A percentile compares a stretch with the other conserved stretches of the same genome.
Evolutionary conservation across 2,888 invertebrate genomes (phyloP).

Genomic region (Mesorhabditis spiculigera): DNA sequence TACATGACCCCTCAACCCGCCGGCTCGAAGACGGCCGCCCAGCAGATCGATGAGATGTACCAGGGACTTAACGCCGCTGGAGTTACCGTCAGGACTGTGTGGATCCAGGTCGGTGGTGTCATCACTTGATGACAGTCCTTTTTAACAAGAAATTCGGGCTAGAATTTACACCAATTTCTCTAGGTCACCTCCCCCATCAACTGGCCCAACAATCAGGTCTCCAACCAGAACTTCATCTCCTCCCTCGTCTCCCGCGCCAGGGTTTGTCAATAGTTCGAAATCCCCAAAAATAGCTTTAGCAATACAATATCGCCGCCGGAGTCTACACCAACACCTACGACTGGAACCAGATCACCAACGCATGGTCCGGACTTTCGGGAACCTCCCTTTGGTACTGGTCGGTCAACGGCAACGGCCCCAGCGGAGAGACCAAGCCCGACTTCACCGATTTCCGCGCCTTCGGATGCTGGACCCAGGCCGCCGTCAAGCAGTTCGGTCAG

Average conservation of each 20-base stretch:
- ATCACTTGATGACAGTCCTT: background rate
- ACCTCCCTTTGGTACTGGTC: conserved; percentile 29
- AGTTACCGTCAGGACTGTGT: conserved; percentile 31
- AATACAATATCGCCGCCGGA: conserved; percentile 28
- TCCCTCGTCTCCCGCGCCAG: conserved; percentile 26
- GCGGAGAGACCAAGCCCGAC: conserved; percentile 29
- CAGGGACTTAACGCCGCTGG: conserved; percentile 28
- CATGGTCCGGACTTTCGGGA: conserved; percentile 19
- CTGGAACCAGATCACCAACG: conserved; percentile 37
- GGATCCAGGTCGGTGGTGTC: conserved; percentile 27
- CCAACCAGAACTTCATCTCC: conserved; percentile 37
- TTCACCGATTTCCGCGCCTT: conserved; percentile 36
- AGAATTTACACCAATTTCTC: conserved; percentile 6
- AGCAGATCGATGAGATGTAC: conserved; percentile 36
- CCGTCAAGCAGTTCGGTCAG: conserved; percentile 39
- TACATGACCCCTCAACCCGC: conserved; percentile 41
- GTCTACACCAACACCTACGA: conserved; percentile 39
- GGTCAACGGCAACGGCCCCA: conserved; percentile 29
- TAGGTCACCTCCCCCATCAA: conserved; percentile 41
- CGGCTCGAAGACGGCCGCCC: conserved; percentile 25
- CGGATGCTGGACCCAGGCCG: conserved; percentile 31
- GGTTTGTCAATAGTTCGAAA: conserved; percentile 14
- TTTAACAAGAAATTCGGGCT: too few species aligned
- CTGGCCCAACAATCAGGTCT: conserved; percentile 24
- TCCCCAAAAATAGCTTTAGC: conserved; percentile 18